A percentile compares a stretch with the other conserved stretches of the same genome.
These are phyloP conservation scores for Dendronephthya gigantea DNA, from an alignment of 64 coral and sea anemone genomes.

Conservation along the genomic window DNA sequence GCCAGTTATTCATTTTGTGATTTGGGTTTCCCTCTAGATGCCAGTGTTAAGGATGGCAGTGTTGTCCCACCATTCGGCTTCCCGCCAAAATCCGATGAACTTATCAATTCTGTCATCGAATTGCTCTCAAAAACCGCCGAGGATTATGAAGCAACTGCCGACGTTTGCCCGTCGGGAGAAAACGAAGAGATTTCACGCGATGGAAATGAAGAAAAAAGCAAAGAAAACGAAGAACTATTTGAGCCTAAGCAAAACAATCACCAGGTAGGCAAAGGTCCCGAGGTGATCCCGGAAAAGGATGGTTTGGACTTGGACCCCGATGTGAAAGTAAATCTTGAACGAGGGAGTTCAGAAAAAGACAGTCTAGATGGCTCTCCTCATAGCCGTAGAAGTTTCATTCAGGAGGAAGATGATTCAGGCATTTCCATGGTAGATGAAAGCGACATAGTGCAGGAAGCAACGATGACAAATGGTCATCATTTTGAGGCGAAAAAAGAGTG, in stretches of 20 bases:
- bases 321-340: background rate
- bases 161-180: background rate
- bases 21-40: too few relatives aligned
- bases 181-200: background rate
- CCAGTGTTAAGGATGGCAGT: background rate
- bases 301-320: background rate
- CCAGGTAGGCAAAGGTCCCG: background rate
- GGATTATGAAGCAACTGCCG: background rate
- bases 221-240: background rate
- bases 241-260: background rate
- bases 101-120: background rate
- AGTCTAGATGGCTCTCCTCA: background rate
- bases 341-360: background rate
- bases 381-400: background rate
- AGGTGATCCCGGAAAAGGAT: background rate
- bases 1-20: too few relatives aligned
- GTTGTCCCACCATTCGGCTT: background rate
- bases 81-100: background rate
- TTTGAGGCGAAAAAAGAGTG: background rate
- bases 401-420: slow-evolving; percentile 12
- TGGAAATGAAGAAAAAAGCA: background rate
- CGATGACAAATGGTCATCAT: background rate
- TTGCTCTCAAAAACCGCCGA: background rate
- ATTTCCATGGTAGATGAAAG: background rate
- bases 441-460: background rate